Evolutionary conservation across 2,888 invertebrate genomes (phyloP), one percentile per base, ranked within the genome.

Genomic region (Phragmatobia fuliginosa): DNA sequence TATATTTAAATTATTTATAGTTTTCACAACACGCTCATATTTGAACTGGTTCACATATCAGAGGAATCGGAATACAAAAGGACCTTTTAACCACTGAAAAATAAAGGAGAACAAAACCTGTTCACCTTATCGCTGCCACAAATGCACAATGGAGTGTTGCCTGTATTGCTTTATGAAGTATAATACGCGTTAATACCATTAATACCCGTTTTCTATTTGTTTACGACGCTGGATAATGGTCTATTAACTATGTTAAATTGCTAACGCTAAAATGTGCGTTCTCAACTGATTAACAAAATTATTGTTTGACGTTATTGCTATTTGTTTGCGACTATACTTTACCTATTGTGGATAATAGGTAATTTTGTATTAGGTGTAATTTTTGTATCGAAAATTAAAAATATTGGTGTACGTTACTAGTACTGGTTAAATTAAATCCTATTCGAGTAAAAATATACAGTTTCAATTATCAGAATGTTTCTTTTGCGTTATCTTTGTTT

Each of bases 171-270:
- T 81, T 81, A 81, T 88, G 86, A 88, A 90, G 85, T 90, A 80
- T 88, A 90, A 90, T 88, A 82, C 85, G 70, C 73, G 69, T 72
- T 72, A 72, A 72, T 77, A 78, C 83, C 83, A 84, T 86, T 85
- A 88, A 88, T 88, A 88, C 82, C 79, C 80, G 82, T 87, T 90
- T 88, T 87, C 89, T 90, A 90, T 91, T 90, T 89, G 90, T 90
- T 91, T 90, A 90, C 84, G 90, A 87, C 77, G 83, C 80, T 64
- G 75, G 75, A 83, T 83, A 82, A 82, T 83, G 82, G 84, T 82
- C 88, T 88, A 88, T 89, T 88, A 88, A 80, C 82, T 81, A 86
- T 85, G 86, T 87, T 88, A 87, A 88, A 88, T 89, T 86, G 83
- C 87, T 87, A 85, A 85, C 79, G 83, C 80, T 79, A 82, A 81